Conservation (phyloP, 1,140 invertebrate species). For the Aphelinus certus region DNA sequence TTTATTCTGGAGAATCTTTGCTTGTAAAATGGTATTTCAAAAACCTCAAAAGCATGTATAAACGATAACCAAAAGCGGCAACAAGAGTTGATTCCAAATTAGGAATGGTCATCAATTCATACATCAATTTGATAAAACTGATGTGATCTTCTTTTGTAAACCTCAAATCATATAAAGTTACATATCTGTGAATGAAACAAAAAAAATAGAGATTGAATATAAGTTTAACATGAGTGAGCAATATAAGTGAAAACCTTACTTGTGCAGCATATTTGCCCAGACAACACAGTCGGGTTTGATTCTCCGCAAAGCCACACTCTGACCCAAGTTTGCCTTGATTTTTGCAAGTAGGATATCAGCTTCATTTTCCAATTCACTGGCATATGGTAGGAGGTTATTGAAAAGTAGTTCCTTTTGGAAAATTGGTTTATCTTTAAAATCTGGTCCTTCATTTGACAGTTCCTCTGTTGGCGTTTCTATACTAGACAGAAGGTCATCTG, state of each 20-base stretch:
- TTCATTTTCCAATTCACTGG: slow-evolving; percentile 72
- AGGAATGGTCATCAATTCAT: slow-evolving; percentile 80
- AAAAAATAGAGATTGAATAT: no score
- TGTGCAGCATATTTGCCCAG: slow-evolving; percentile 72
- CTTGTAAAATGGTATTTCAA: background rate
- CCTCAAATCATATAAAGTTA: slow-evolving; percentile 84
- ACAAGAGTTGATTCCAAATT: slow-evolving; percentile 80
- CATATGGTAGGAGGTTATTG: slow-evolving; percentile 76
- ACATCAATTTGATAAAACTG: slow-evolving; percentile 84
- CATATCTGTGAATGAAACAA: slow-evolving; percentile 69
- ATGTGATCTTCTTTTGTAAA: slow-evolving; percentile 93
- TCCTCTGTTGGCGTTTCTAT: slow-evolving; percentile 24
- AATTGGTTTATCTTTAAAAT: slow-evolving; percentile 22
- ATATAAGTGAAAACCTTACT: slow-evolving; percentile 61
- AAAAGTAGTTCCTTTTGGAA: slow-evolving; percentile 73
- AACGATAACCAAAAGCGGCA: slow-evolving; percentile 72
- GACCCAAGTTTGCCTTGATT: slow-evolving; percentile 76
- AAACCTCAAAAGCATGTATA: slow-evolving; percentile 58
- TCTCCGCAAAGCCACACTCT: slow-evolving; percentile 74
- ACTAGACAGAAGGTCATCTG: slow-evolving; percentile 21
- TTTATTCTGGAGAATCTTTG: background rate
- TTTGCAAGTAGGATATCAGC: slow-evolving; percentile 69
- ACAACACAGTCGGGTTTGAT: slow-evolving; percentile 73
- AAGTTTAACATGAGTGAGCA: no score
- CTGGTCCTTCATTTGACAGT: slow-evolving; percentile 15